Evolutionary conservation across 2,888 invertebrate species (phyloP).

Genomic region (Ferdinandea cuprea): DNA sequence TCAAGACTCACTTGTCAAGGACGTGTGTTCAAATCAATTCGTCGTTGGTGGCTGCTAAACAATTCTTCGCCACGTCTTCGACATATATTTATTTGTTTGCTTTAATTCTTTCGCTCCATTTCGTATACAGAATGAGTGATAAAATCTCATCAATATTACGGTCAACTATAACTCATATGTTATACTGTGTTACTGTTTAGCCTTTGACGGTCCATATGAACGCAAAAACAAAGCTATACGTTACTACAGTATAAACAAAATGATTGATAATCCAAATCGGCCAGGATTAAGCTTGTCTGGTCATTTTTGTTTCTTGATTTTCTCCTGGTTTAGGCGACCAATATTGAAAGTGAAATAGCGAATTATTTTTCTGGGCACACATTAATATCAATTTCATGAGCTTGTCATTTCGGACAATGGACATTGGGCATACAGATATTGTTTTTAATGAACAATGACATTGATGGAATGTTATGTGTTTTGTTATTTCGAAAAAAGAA

Average conservation of each 20-base stretch:
- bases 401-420: too few relatives aligned
- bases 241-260: constrained; percentile 16
- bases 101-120: background rate
- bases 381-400: too few relatives aligned
- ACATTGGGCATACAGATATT: too few relatives aligned
- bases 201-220: constrained; percentile 24
- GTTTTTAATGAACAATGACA: too few relatives aligned
- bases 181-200: too few relatives aligned
- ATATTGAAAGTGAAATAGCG: too few relatives aligned
- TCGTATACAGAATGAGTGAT: constrained; percentile 42
- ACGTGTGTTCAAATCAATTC: constrained; percentile 14
- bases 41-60: constrained; percentile 2
- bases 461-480: too few relatives aligned
- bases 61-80: constrained; percentile 8
- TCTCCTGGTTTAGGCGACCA: background rate
- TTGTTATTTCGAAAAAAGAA: too few relatives aligned
- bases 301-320: constrained; percentile 19
- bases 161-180: constrained; percentile 61
- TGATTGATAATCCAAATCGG: constrained; percentile 38
- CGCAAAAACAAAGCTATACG: constrained; percentile 26
- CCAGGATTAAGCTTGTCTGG: constrained; percentile 57
- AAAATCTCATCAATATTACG: constrained; percentile 48
- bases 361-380: too few relatives aligned
- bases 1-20: constrained; percentile 42
- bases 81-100: constrained; percentile 3